Evolutionary conservation across 2,797 vertebrate genomes (phyloP), one percentile per base, ranked within the genome.

Genomic region (Natrix natrix): DNA sequence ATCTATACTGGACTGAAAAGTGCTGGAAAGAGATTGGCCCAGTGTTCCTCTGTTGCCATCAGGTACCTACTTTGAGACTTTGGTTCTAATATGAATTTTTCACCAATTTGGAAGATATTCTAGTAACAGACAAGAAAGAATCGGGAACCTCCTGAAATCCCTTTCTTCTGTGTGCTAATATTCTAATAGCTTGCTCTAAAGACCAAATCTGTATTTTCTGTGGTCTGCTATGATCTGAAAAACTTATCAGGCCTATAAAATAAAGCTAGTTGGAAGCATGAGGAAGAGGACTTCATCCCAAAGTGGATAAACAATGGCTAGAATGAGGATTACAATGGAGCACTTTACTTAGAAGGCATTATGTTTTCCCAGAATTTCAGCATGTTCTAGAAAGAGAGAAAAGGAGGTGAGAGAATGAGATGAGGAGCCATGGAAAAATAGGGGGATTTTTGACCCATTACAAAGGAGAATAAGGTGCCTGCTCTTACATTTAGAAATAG

Each of bases 1-100:
- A 99, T 99, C 98, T 99, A 99, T 98, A 99, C 99, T 0, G 99
- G 99, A 90, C 97, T 99, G 96, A 99, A 99, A 98, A 99, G 99
- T 0, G 99, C 99, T 0, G 99, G 99, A 26, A 99, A 98, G 95
- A 98, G 99, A 13, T 97, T 99, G 96, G 99, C 99, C 57, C 99
- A 99, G 97, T 99, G 99, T 78, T 97, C 98, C 0, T 98, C 96
- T 0, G 98, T 99, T 96, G 98, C 98, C 93, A 98, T 99, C 98
- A 99, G 99, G 99, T 99, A 97, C 88, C 95, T 92, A 43, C 87
- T 61, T 88, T 37, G 2, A n/a, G 3, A 54, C 52, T 57, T 91
- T 0, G 0, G 2, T 91, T 0, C 0, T 0, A 12, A 24, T 83
- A 48, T 48, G 37, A 48, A 48, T 83, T 12, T 48, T 83, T 24